phyloP scores from a whole-genome alignment of 2,888 invertebrate species.

The Thyatira batis region DNA sequence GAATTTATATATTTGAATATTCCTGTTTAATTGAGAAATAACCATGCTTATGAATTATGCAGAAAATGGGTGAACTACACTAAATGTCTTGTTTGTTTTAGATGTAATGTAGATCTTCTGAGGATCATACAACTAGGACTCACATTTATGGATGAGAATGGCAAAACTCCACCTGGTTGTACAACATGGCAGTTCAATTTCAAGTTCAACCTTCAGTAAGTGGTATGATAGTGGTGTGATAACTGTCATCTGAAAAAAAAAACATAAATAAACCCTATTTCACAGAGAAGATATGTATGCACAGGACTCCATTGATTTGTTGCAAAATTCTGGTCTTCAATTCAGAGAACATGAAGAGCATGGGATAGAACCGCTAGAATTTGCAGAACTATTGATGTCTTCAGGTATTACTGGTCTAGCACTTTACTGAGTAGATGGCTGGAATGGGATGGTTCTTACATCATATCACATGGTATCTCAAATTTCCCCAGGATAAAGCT shows the following conservation, averaged over 20 bases:
- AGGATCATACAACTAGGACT: slow-evolving; percentile 98
- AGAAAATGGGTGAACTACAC: too few species aligned
- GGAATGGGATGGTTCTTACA: too few species aligned
- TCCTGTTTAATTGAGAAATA: too few species aligned
- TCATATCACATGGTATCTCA: too few species aligned
- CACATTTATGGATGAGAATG: slow-evolving; percentile 98
- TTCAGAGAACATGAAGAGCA: slow-evolving; percentile 99
- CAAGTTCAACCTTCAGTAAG: slow-evolving; percentile 98
- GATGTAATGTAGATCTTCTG: slow-evolving; percentile 98
- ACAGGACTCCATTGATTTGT: slow-evolving; percentile 98
- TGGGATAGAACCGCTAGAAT: slow-evolving; percentile 97
- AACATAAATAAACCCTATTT: background rate
- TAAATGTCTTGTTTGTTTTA: slow-evolving; percentile 42
- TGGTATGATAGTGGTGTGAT: slow-evolving; percentile 8
- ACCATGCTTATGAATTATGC: too few species aligned
- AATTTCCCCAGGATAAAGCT: too few species aligned
- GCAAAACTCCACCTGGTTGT: slow-evolving; percentile 95
- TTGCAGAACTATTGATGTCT: slow-evolving; percentile 98
- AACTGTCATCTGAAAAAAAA: background rate
- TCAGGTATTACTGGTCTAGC: slow-evolving; percentile 83
- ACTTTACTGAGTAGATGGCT: too few species aligned
- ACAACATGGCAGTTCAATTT: slow-evolving; percentile 99
- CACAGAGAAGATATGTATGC: slow-evolving; percentile 99
- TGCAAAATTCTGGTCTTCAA: slow-evolving; percentile 98
- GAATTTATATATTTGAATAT: too few species aligned